Percentiles rank a stretch among this genome's conserved stretches.
Evolutionary conservation across 2,888 invertebrate genomes (phyloP).

Genomic region (Vesta saturnalis): DNA sequence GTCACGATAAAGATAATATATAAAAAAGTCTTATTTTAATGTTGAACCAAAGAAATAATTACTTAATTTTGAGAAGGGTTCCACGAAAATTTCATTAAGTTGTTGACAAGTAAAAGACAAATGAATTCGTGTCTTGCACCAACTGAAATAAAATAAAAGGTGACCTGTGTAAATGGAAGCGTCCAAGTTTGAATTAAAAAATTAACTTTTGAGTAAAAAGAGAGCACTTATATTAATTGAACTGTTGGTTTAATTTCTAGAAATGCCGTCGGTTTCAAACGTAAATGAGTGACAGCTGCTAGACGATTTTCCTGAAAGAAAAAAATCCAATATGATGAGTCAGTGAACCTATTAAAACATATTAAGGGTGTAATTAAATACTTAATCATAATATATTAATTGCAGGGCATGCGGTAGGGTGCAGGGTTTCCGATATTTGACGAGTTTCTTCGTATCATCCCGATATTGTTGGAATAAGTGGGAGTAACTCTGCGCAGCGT

Average conservation of each 20-base stretch:
- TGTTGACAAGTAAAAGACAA: slow-evolving; percentile 14
- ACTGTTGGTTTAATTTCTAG: slow-evolving; percentile 23
- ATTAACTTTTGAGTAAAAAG: slow-evolving; percentile 17
- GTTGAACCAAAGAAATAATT: slow-evolving; percentile 1
- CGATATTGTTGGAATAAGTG: slow-evolving; percentile 41
- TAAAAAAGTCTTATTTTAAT: neutral
- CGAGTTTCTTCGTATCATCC: slow-evolving; percentile 50
- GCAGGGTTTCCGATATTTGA: slow-evolving; percentile 53
- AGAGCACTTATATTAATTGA: slow-evolving; percentile 26
- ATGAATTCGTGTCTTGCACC: slow-evolving; percentile 12
- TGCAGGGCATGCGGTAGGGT: slow-evolving; percentile 59
- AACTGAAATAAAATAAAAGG: slow-evolving; percentile 10
- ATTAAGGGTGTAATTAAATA: slow-evolving; percentile 60
- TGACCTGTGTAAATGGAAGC: slow-evolving; percentile 8
- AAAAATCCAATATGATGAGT: slow-evolving; percentile 49
- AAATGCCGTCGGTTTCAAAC: slow-evolving; percentile 20
- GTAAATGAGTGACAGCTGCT: slow-evolving; percentile 30
- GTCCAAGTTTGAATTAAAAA: slow-evolving; percentile 11
- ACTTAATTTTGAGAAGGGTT: slow-evolving; percentile 4
- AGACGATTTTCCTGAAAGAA: slow-evolving; percentile 33
- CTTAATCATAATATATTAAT: slow-evolving; percentile 62
- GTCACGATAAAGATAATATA: neutral
- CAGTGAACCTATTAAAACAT: slow-evolving; percentile 54
- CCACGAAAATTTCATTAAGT: slow-evolving; percentile 12
- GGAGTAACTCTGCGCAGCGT: slow-evolving; percentile 45